A percentile compares a stretch with the other conserved stretches of the same genome.
Conservation (phyloP, 2,888 invertebrate genomes). For the Thumatha senex region DNA sequence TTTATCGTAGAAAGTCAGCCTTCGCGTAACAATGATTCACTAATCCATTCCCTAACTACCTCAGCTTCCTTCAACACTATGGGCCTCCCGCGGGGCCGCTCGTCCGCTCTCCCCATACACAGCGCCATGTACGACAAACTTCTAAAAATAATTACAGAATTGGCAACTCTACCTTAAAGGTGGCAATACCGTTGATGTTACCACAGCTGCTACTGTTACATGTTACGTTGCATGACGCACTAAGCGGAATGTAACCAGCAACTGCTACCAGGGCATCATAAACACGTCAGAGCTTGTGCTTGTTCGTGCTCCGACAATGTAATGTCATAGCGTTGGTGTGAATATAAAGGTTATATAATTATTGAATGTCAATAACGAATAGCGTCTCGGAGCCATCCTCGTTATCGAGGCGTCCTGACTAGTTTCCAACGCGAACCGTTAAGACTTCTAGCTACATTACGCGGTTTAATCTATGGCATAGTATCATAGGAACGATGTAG, state of each 20-base stretch:
- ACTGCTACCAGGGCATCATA: too few species aligned
- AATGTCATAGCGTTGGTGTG: slow-evolving; percentile 39
- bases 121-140: not conserved
- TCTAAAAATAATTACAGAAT: too few species aligned
- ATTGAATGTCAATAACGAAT: slow-evolving; percentile 25
- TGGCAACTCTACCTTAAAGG: too few species aligned
- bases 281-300: not conserved
- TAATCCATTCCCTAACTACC: slow-evolving; percentile 56
- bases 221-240: not conserved
- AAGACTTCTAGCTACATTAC: slow-evolving; percentile 29
- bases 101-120: too few species aligned
- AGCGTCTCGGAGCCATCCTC: slow-evolving; percentile 28
- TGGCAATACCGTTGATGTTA: not conserved
- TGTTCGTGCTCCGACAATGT: slow-evolving; percentile 18
- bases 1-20: slow-evolving; percentile 69
- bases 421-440: slow-evolving; percentile 47
- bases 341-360: slow-evolving; percentile 34
- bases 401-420: slow-evolving; percentile 55
- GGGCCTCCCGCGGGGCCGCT: not conserved
- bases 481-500: slow-evolving; percentile 27
- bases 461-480: slow-evolving; percentile 18
- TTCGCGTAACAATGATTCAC: slow-evolving; percentile 62
- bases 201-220: slow-evolving; percentile 1
- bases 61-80: slow-evolving; percentile 22
- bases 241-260: too few species aligned